These are phyloP conservation scores for Catamblyrhynchus diadema DNA, from an alignment of 2,797 vertebrate species.

Conservation along the genomic window DNA sequence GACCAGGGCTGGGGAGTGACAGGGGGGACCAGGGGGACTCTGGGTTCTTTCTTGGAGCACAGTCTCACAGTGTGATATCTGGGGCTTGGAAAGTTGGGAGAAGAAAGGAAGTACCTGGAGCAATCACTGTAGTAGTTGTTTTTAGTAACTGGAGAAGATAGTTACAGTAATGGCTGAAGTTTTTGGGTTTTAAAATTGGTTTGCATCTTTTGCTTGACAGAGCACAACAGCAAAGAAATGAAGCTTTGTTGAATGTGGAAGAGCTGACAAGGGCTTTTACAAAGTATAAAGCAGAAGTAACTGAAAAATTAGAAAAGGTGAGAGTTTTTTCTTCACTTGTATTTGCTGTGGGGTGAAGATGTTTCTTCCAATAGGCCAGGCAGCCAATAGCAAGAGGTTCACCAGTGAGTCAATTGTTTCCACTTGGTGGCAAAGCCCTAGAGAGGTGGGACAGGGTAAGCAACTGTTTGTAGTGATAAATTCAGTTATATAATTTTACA, in stretches of 20 bases:
- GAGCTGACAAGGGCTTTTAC: constrained; percentile 85
- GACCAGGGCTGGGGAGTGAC: accelerated
- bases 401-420: background rate
- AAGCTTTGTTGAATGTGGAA: constrained; percentile 85
- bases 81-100: background rate
- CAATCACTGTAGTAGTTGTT: background rate
- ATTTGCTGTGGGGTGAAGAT: background rate
- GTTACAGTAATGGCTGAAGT: background rate
- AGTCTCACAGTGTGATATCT: background rate
- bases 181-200: background rate
- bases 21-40: no score
- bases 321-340: background rate
- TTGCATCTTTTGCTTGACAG: constrained; percentile 70
- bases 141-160: background rate
- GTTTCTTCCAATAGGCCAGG: background rate
- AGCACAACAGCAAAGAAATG: constrained; percentile 89
- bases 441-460: background rate
- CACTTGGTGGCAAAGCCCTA: background rate
- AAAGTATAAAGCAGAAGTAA: constrained; percentile 82
- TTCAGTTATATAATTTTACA: background rate
- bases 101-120: background rate
- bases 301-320: constrained; percentile 83
- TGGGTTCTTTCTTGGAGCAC: background rate
- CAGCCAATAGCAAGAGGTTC: background rate
- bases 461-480: background rate